These are phyloP conservation scores for Argopecten irradians DNA, from an alignment of 1,140 invertebrate genomes.

Conservation along the genomic window DNA sequence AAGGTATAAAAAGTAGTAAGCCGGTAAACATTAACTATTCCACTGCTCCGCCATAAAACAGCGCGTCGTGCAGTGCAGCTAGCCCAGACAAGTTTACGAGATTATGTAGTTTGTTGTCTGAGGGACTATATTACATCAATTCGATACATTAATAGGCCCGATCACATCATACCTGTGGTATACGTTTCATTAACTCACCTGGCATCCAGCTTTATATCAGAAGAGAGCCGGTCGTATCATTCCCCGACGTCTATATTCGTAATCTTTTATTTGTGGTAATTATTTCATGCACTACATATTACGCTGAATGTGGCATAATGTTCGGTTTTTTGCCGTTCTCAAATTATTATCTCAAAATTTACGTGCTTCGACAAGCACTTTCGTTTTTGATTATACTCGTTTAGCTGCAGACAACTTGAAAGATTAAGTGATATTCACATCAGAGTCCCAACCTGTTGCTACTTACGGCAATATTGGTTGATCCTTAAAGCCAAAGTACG, in stretches of 20 bases:
- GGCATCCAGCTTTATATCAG: background rate
- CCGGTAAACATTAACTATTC: background rate
- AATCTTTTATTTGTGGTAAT: conserved; percentile 9
- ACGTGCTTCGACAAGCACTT: conserved; percentile 7
- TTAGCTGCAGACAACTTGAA: background rate
- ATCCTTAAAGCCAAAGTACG: background rate
- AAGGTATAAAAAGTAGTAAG: conserved; percentile 2
- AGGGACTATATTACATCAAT: background rate
- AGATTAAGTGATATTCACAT: conserved; percentile 12
- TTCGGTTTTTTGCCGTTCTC: background rate
- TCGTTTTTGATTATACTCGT: conserved; percentile 12
- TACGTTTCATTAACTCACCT: background rate
- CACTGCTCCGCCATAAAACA: conserved; percentile 15
- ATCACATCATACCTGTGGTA: background rate
- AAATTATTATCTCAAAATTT: conserved; percentile 24
- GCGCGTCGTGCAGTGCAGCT: background rate
- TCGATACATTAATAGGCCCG: conserved; percentile 2
- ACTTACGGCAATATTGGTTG: background rate
- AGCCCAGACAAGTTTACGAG: background rate
- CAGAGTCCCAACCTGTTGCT: conserved; percentile 2
- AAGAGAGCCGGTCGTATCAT: conserved; percentile 6
- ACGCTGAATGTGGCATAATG: background rate
- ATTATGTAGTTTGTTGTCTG: conserved; percentile 16
- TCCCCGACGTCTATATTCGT: background rate
- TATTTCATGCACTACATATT: conserved; percentile 23